Evolutionary conservation across 2,888 invertebrate genomes (phyloP), one percentile per base, ranked within the genome.

Genomic region (Drosophila atripex): DNA sequence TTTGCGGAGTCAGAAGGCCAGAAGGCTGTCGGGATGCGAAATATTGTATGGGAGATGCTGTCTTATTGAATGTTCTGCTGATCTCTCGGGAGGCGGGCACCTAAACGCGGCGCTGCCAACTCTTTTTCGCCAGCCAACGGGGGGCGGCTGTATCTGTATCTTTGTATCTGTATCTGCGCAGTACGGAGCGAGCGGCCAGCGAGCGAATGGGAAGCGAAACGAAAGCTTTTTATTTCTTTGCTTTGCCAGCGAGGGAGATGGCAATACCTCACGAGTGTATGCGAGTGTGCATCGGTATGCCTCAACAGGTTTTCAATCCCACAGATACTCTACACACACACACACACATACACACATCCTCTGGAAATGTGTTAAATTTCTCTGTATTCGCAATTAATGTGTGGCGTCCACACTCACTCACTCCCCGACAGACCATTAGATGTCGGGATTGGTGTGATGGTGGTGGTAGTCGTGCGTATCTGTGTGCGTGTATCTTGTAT

Each of bases 261-360:
- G 56, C 38, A 41, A 21, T 50, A 55, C 38, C 50, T 4, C 39
- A 5, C n/a, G 18, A 16, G n/a, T 46, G 28, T 46, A 25, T 23
- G 3, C 51, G 47, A 54, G 52, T 70, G 57, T 61, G 18, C 52
- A 43, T 53, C 12, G 35, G 53, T 55, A 58, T 76, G 47, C 70
- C 68, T 75, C 89, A 89, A 87, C 89, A 87, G 89, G 89, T 87
- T 87, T 82, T 56, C 50, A 71, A 70, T 73, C 54, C 60, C 86
- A 76, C 74, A 80, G 71, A 80, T 73, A 77, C 78, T n/a, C 45
- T 32, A 9, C 28, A 46, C 43, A 49, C 25, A 41, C 47, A 39
- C 16, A 45, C 21, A 49, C 25, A 41, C 47, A 39, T 14, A 39
- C 47, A 52, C 49, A 30, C n/a, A n/a, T n/a, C n/a, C 38, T 59